Conservation (phyloP, 2,113 vertebrate genomes). For the Myrmecophaga tridactyla region DNA sequence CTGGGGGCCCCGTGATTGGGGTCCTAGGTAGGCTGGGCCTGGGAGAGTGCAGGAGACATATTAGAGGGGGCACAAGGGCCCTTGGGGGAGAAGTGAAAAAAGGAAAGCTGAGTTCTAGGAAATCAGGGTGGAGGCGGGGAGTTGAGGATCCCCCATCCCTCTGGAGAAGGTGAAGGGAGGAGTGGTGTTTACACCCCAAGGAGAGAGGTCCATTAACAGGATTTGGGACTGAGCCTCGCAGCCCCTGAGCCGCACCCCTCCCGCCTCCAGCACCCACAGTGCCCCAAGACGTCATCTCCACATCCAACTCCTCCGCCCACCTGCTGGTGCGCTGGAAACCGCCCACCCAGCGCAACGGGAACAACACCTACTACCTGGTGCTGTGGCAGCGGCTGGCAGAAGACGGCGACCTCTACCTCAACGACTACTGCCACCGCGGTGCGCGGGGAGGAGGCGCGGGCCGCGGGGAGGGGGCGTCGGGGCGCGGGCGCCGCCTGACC, state of each 20-base stretch:
- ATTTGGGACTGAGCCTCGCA: not conserved
- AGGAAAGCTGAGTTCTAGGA: not conserved
- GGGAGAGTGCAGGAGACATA: no score
- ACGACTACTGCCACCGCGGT: slow-evolving; percentile 88
- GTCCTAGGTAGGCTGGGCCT: not conserved
- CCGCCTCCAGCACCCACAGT: slow-evolving; percentile 81
- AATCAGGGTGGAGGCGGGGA: not conserved
- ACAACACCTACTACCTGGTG: slow-evolving; percentile 87
- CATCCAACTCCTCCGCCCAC: slow-evolving; percentile 87
- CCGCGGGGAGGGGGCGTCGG: fast-evolving
- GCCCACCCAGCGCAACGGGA: slow-evolving; percentile 85
- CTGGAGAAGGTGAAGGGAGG: no score
- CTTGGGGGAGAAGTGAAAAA: not conserved
- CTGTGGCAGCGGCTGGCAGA: slow-evolving; percentile 87
- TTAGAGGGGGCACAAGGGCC: not conserved
- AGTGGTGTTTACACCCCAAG: not conserved
- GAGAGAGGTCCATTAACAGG: not conserved
- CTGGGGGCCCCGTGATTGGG: no score
- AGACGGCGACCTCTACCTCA: slow-evolving; percentile 85
- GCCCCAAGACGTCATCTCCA: slow-evolving; percentile 86
- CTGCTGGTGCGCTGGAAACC: slow-evolving; percentile 88
- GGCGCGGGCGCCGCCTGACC: fast-evolving
- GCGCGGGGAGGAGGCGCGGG: not conserved
- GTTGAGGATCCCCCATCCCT: not conserved
- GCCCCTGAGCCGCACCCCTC: fast-evolving